Conservation (phyloP, 2,113 vertebrate species). For the Scopus umbretta region DNA sequence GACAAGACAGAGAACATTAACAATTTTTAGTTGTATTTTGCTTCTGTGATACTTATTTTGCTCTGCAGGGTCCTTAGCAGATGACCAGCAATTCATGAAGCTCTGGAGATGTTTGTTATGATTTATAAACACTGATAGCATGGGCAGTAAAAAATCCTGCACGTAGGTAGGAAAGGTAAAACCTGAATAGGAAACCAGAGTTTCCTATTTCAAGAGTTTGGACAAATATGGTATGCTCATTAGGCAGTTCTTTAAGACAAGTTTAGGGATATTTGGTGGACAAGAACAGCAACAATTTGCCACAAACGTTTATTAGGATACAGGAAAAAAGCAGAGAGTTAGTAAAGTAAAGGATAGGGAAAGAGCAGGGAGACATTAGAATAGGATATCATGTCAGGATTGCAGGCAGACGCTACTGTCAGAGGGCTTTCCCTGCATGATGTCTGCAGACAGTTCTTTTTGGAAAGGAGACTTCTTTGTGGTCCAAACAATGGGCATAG, state of each 20-base stretch:
- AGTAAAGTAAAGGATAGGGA: neutral
- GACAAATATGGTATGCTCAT: neutral
- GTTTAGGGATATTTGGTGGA: neutral
- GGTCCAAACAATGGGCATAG: neutral
- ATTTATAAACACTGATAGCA: neutral
- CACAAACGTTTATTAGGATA: neutral
- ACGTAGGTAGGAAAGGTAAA: neutral
- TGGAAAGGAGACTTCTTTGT: neutral
- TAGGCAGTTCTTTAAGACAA: neutral
- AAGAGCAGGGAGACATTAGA: neutral
- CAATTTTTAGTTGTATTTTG: neutral
- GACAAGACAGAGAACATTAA: neutral
- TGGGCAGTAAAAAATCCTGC: neutral
- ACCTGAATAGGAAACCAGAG: neutral
- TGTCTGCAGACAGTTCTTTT: neutral
- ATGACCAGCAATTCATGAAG: neutral
- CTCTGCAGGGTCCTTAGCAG: neutral
- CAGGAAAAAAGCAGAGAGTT: neutral
- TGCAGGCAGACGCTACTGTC: neutral
- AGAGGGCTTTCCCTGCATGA: neutral
- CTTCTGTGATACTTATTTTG: neutral
- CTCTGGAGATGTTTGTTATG: neutral
- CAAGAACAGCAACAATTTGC: neutral
- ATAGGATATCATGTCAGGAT: neutral
- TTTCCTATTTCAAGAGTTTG: neutral